phyloP scores from a whole-genome alignment of 2,888 invertebrate species.

The Eupeodes latifasciatus region DNA sequence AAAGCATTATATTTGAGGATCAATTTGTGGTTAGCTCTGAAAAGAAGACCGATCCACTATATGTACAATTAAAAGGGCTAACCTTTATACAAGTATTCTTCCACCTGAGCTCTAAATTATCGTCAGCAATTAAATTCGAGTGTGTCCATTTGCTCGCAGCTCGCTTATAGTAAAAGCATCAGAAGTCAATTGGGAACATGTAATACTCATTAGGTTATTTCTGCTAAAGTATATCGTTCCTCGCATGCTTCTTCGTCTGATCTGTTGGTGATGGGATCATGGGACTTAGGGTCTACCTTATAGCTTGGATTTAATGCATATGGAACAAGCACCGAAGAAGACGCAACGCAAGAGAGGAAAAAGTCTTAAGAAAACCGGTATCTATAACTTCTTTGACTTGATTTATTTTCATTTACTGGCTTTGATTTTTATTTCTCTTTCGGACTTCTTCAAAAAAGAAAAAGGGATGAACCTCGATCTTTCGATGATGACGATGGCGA shows the following conservation, averaged over 20 bases:
- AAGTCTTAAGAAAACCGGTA: slow-evolving; percentile 64
- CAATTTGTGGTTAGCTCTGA: too few species aligned
- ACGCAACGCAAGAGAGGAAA: neutral
- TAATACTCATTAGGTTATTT: slow-evolving; percentile 66
- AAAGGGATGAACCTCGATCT: slow-evolving; percentile 56
- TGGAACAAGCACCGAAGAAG: neutral
- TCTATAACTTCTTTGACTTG: slow-evolving; percentile 63
- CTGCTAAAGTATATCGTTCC: slow-evolving; percentile 46
- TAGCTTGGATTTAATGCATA: neutral
- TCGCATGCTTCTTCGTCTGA: slow-evolving; percentile 38
- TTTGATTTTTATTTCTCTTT: slow-evolving; percentile 38
- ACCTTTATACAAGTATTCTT: neutral
- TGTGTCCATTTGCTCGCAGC: slow-evolving; percentile 62
- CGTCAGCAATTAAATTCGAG: slow-evolving; percentile 62
- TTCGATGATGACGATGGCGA: slow-evolving; percentile 4
- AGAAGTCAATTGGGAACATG: slow-evolving; percentile 74
- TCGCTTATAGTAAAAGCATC: slow-evolving; percentile 6
- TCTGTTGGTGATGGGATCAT: neutral
- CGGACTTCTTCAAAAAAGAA: slow-evolving; percentile 40
- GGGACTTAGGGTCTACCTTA: slow-evolving; percentile 5
- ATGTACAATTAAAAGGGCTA: slow-evolving; percentile 32
- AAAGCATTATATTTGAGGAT: too few species aligned
- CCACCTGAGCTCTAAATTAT: slow-evolving; percentile 36
- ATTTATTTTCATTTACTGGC: slow-evolving; percentile 66
- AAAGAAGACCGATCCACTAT: too few species aligned